Evolutionary conservation across 64 coral and sea anemone genomes (phyloP), one percentile per base, ranked within the genome.

Genomic region (Montipora capricornis): DNA sequence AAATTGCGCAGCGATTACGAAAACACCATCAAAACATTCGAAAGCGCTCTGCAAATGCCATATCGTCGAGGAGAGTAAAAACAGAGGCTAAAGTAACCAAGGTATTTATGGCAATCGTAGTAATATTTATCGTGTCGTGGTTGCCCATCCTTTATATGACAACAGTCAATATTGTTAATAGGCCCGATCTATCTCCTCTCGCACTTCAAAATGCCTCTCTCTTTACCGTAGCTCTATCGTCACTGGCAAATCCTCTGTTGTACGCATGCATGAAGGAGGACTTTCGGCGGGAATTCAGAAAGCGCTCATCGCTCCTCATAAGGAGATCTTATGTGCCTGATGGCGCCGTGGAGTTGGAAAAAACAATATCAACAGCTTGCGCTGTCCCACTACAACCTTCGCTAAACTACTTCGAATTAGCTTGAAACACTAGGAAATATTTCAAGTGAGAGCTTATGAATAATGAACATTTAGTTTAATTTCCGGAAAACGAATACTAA

Each of bases 111-210:
- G 66, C 82, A 11, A 86, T 86, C 10, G 82, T 86, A 45, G 51
- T 86, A 16, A 86, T 86, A 86, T 86, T 86, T 71, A 64, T 86
- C 44, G 20, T 86, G 20, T 86, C 82, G 5, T 86, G 82, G 82
- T 47, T 86, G 82, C 82, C 82, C 4, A 86, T 86, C 4, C 46
- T 86, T 86, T 86, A 86, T 20, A 16, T 86, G 82, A 86, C 82
- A 86, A 86, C 82, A 22, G 82, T 86, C 22, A 16, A 16, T 13
- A 71, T 66, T 24, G 26, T 86, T 7, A 71, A 86, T 37, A 69
- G 62, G 66, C 62, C 19, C 4, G 45, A 86, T 16, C 17, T 86
- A 24, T 48, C 47, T 3, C 82, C 82, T 6, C 6, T 13, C 64
- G 66, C 62, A 49, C 82, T 86, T 49, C 64, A 86, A 50, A 73